phyloP scores from a whole-genome alignment of 2,113 vertebrate genomes.

The Xiphophorus couchianus region DNA sequence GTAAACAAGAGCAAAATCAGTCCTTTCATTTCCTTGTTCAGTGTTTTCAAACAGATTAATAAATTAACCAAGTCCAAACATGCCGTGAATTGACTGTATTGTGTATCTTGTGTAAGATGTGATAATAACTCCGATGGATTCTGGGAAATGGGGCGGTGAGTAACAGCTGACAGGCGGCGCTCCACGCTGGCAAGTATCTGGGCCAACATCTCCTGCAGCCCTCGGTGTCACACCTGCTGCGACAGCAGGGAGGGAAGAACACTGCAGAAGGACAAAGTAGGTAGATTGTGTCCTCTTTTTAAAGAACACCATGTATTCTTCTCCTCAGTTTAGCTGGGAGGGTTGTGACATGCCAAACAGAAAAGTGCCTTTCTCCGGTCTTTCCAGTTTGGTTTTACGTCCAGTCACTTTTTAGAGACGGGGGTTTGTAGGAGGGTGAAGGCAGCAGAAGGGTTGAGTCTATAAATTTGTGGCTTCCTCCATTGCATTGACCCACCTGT shows the following conservation, averaged over 20 bases:
- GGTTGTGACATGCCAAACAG: constrained; percentile 34
- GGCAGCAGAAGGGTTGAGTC: constrained; percentile 62
- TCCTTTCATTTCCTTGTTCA: neutral
- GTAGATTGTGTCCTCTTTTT: constrained; percentile 51
- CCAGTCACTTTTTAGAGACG: constrained; percentile 23
- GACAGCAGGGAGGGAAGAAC: constrained; percentile 47
- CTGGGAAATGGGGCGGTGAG: constrained; percentile 8
- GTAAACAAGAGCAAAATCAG: neutral
- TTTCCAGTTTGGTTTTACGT: constrained; percentile 39
- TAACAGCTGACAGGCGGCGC: constrained; percentile 46
- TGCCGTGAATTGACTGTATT: neutral
- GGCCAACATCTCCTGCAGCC: constrained; percentile 46
- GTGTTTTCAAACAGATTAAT: neutral
- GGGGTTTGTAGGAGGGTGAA: constrained; percentile 4
- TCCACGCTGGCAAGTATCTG: constrained; percentile 59
- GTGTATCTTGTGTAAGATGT: constrained; percentile 5
- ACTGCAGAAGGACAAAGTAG: constrained; percentile 58
- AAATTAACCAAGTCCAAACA: neutral
- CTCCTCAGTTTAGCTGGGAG: constrained; percentile 22
- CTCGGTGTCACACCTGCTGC: constrained; percentile 65
- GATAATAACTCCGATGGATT: neutral
- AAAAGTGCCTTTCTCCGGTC: neutral
- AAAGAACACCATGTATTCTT: constrained; percentile 51
- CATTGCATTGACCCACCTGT: constrained; percentile 95
- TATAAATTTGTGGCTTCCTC: constrained; percentile 96